phyloP scores from a whole-genome alignment of 2,113 vertebrate genomes.

The Arothron firmamentum region DNA sequence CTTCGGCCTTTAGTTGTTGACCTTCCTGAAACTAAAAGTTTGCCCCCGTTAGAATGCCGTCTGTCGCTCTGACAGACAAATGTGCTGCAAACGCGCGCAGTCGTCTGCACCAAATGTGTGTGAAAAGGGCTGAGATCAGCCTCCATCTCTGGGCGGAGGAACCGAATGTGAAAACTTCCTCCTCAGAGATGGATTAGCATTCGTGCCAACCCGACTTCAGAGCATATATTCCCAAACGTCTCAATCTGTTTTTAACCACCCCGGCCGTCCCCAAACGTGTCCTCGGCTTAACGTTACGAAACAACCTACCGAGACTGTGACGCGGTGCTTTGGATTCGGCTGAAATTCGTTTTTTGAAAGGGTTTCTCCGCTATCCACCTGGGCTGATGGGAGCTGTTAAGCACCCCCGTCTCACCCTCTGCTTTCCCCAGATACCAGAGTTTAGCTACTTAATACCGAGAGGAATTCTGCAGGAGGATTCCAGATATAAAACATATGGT shows the following conservation, averaged over 20 bases:
- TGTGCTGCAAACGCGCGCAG: too few species aligned
- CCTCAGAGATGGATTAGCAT: constrained; percentile 3
- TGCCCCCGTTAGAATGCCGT: too few species aligned
- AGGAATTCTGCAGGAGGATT: constrained; percentile 33
- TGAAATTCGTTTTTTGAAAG: constrained; percentile 13
- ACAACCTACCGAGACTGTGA: constrained; percentile 11
- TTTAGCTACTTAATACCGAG: constrained; percentile 33
- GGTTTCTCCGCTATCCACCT: constrained; percentile 5
- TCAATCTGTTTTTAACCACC: constrained; percentile 16
- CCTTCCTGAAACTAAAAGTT: too few species aligned
- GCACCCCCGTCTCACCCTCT: constrained; percentile 23
- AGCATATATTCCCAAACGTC: constrained; percentile 3
- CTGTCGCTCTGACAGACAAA: too few species aligned
- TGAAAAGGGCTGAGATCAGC: constrained; percentile 3
- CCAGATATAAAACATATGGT: constrained; percentile 20
- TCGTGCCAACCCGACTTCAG: constrained; percentile 4
- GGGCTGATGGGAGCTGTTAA: constrained; percentile 18
- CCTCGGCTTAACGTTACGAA: constrained; percentile 13
- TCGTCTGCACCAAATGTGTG: too few species aligned
- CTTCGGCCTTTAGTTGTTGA: too few species aligned
- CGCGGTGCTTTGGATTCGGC: neutral
- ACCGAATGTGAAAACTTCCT: constrained; percentile 10
- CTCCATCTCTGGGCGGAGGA: neutral
- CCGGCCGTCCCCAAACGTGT: constrained; percentile 1
- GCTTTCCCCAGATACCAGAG: constrained; percentile 28